phyloP scores from a whole-genome alignment of 2,888 invertebrate species.

The Calephelis perditalis region DNA sequence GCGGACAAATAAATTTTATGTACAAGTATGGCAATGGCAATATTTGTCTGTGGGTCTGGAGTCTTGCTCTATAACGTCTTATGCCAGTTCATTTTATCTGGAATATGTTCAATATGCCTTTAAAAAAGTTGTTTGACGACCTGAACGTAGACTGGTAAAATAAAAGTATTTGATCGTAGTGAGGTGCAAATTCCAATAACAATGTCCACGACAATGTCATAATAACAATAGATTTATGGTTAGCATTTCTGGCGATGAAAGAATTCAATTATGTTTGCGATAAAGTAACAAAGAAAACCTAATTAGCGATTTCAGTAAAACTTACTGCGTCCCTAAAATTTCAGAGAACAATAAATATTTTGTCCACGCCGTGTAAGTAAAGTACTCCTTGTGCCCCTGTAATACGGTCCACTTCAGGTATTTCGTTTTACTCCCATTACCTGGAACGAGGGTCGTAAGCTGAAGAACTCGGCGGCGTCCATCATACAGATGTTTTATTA shows the following conservation, averaged over 20 bases:
- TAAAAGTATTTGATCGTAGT: too few species aligned
- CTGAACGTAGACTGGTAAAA: too few species aligned
- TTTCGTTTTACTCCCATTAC: constrained; percentile 28
- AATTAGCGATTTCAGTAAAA: constrained; percentile 18
- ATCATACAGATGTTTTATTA: constrained; percentile 9
- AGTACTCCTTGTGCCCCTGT: not conserved
- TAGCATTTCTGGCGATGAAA: not conserved
- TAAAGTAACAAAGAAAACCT: constrained; percentile 3
- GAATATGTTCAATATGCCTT: too few species aligned
- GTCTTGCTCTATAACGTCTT: too few species aligned
- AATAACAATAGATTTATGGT: too few species aligned
- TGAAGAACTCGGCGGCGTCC: not conserved
- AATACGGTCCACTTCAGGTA: not conserved
- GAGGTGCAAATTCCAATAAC: too few species aligned
- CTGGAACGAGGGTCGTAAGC: constrained; percentile 29
- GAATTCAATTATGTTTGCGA: constrained; percentile 11
- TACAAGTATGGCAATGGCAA: too few species aligned
- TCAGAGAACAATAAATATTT: constrained; percentile 8
- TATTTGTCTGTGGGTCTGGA: too few species aligned
- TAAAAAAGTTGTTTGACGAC: too few species aligned
- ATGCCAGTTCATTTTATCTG: too few species aligned
- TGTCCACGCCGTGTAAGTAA: not conserved
- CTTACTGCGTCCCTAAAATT: constrained; percentile 15
- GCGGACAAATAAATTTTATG: too few species aligned
- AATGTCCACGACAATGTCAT: too few species aligned